A percentile compares a stretch with the other conserved stretches of the same genome.
These are phyloP conservation scores for Augochlorella aurata DNA, from an alignment of 2,888 invertebrate genomes.

Conservation along the genomic window DNA sequence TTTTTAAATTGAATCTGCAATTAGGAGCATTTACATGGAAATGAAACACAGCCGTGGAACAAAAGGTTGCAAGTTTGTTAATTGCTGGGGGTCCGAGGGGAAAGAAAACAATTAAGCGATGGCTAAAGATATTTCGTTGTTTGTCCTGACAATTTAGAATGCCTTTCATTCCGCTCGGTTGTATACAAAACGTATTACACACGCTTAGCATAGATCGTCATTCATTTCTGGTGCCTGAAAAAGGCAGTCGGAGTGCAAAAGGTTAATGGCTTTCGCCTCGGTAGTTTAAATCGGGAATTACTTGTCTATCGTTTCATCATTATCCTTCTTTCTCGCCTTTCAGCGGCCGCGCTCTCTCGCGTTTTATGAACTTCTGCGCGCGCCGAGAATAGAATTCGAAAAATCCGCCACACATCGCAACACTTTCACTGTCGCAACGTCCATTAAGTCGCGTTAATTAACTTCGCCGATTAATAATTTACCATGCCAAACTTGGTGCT, in stretches of 20 bases:
- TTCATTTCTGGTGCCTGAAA: constrained; percentile 44
- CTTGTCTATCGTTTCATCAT: constrained; percentile 49
- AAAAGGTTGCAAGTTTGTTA: constrained; percentile 1
- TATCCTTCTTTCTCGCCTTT: constrained; percentile 31
- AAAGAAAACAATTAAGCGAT: constrained; percentile 24
- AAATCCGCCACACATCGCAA: not conserved
- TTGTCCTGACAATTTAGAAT: constrained; percentile 36
- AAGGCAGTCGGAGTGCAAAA: constrained; percentile 39
- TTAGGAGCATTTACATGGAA: not conserved
- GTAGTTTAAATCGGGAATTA: constrained; percentile 44
- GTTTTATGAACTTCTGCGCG: constrained; percentile 9
- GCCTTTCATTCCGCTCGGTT: constrained; percentile 11
- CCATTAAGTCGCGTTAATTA: not conserved
- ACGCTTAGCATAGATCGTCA: constrained; percentile 21
- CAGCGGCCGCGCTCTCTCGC: not conserved
- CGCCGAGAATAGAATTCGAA: not conserved
- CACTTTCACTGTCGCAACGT: not conserved
- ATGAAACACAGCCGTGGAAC: not conserved
- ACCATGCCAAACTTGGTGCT: not conserved
- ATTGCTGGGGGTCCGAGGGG: not conserved
- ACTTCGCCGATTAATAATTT: not conserved
- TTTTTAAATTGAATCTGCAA: not conserved
- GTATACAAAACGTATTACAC: constrained; percentile 11
- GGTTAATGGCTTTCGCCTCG: constrained; percentile 56
- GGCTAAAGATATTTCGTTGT: constrained; percentile 12